Conservation (phyloP, 2,113 vertebrate genomes). For the Helogale parvula region DNA sequence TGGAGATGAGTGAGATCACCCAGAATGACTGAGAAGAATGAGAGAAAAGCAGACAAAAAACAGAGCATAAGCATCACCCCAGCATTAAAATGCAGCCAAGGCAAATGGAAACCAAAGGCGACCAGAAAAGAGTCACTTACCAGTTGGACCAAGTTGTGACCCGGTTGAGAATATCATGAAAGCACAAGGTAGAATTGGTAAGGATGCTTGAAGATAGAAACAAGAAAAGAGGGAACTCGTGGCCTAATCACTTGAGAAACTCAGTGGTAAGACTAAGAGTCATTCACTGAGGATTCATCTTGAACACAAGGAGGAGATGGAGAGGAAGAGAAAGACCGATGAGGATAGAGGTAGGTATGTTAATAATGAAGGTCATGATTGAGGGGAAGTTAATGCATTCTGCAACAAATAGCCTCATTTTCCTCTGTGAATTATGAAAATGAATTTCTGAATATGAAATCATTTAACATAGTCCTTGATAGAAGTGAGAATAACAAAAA, state of each 20-base stretch:
- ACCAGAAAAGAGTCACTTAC: not conserved
- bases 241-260: not conserved
- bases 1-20: not conserved
- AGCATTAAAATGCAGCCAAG: not conserved
- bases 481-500: not conserved
- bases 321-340: not conserved
- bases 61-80: not conserved
- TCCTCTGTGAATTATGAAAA: not conserved
- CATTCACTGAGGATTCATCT: not conserved
- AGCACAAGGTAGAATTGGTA: not conserved
- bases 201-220: not conserved
- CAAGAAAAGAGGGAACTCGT: not conserved
- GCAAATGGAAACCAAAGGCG: not conserved
- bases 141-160: not conserved
- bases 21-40: not conserved
- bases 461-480: not conserved
- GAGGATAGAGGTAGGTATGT: not conserved
- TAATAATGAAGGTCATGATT: not conserved
- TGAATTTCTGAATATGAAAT: not conserved
- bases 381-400: not conserved
- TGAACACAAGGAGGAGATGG: not conserved
- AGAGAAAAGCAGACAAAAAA: not conserved
- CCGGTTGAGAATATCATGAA: not conserved
- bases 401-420: not conserved
- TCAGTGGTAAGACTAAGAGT: not conserved